Base-by-base conservation (phyloP, 2,797 vertebrate species). In the Chelmon rostratus region DNA sequence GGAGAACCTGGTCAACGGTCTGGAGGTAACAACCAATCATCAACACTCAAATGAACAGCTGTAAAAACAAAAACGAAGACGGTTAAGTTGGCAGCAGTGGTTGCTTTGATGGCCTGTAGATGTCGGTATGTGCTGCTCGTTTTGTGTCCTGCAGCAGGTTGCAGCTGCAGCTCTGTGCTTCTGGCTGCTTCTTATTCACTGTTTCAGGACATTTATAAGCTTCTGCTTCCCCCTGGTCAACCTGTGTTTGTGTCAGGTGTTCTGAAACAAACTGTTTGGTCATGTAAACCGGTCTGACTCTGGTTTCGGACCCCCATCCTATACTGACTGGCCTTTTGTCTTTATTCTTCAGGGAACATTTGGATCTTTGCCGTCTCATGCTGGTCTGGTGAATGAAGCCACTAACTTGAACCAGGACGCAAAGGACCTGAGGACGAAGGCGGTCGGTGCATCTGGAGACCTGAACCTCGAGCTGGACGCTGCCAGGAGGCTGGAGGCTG, bases 1-100 rank as follows among this genome's bases (percentile, higher is more conserved):
- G 38, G 76, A 78, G 21, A 33, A 3, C 6, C 38, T 76, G 54
- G 82, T 93, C 54, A 28, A 13, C n/a, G 8, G 13, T 5, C 59
- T 96, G 61, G 86, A 95, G 95, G 96, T 96, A 79, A 70, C 21
- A 42, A 4, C 10, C 19, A 25, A n/a, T 25, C 46, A 35, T 9
- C 16, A 50, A 5, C 8, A 10, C 12, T 37, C 42, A 42, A 18
- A 23, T 18, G 10, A 25, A 25, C 13, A 5, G 3, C 28, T 31
- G 2, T 31, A 31, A 31, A 31, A 31, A 31, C 28, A 31, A 25
- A 52, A 23, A 11, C 31, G 28, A n/a, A n/a, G n/a, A n/a, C n/a
- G n/a, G n/a, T n/a, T n/a, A n/a, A n/a, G n/a, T n/a, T n/a, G 28
- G 28, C 28, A 28, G 28, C 28, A 28, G 28, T 28, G n/a, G n/a